Evolutionary conservation across 2,113 vertebrate genomes (phyloP).

Genomic region (Physeter macrocephalus): DNA sequence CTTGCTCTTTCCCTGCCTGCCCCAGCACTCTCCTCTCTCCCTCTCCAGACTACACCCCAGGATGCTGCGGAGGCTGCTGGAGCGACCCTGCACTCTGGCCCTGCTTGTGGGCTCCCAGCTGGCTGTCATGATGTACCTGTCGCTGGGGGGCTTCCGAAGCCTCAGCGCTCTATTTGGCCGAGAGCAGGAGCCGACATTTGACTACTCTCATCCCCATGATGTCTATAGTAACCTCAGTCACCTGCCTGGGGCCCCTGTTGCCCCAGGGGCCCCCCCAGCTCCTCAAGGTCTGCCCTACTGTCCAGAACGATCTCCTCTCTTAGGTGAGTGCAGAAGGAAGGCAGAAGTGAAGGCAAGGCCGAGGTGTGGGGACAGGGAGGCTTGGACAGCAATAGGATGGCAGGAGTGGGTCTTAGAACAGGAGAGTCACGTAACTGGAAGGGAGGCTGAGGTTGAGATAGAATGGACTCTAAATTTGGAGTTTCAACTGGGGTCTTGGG

Average conservation of each 20-base stretch:
- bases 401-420: neutral
- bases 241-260: constrained; percentile 46
- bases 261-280: constrained; percentile 68
- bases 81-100: constrained; percentile 90
- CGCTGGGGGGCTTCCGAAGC: constrained; percentile 91
- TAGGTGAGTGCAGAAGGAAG: constrained; percentile 80
- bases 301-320: constrained; percentile 87
- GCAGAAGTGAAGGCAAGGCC: no score
- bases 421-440: neutral
- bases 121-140: constrained; percentile 95
- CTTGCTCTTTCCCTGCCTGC: neutral
- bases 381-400: no score
- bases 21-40: constrained; percentile 3
- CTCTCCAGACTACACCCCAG: constrained; percentile 47
- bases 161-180: constrained; percentile 90
- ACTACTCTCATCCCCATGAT: constrained; percentile 92
- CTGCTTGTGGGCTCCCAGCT: constrained; percentile 95
- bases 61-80: constrained; percentile 81
- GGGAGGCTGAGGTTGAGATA: neutral
- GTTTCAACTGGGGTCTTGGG: neutral
- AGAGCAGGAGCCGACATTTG: constrained; percentile 85
- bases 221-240: constrained; percentile 95
- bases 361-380: neutral
- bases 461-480: neutral
- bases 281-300: constrained; percentile 83